Conservation (phyloP, 2,888 invertebrate genomes). For the Caenorhabditis wallacei region DNA sequence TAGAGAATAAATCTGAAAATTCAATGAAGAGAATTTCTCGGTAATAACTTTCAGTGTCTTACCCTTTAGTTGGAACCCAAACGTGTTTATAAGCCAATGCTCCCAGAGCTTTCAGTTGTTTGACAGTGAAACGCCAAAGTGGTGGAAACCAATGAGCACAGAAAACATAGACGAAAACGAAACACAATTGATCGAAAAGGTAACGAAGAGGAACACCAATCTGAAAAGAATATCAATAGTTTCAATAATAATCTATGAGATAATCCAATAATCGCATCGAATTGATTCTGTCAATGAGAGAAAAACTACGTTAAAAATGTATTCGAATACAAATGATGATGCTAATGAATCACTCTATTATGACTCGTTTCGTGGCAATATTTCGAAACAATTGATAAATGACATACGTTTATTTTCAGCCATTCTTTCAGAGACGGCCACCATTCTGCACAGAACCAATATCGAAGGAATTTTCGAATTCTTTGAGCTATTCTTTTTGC, state of each 20-base stretch:
- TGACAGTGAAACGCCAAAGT: slow-evolving; percentile 58
- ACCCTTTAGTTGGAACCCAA: slow-evolving; percentile 57
- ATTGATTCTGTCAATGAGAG: neutral
- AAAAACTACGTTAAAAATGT: neutral
- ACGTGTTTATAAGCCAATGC: slow-evolving; percentile 58
- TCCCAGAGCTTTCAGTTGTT: slow-evolving; percentile 52
- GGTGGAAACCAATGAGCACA: slow-evolving; percentile 76
- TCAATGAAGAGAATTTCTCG: no score
- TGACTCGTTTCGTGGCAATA: neutral
- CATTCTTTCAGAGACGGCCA: slow-evolving; percentile 75
- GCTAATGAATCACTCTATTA: neutral
- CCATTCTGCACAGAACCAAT: slow-evolving; percentile 82
- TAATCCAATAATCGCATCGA: slow-evolving; percentile 1
- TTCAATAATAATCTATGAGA: neutral
- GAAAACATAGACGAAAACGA: slow-evolving; percentile 72
- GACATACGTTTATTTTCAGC: slow-evolving; percentile 67
- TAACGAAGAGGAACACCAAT: slow-evolving; percentile 66
- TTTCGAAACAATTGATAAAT: slow-evolving; percentile 11
- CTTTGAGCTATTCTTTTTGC: slow-evolving; percentile 13
- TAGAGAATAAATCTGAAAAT: slow-evolving; percentile 54
- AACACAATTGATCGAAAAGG: slow-evolving; percentile 71
- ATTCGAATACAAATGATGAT: neutral
- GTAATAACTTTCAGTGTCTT: slow-evolving; percentile 8
- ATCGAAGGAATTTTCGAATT: slow-evolving; percentile 61
- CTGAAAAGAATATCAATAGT: slow-evolving; percentile 51